Conservation (phyloP, 2,113 vertebrate species). For the Piprites chloris region DNA sequence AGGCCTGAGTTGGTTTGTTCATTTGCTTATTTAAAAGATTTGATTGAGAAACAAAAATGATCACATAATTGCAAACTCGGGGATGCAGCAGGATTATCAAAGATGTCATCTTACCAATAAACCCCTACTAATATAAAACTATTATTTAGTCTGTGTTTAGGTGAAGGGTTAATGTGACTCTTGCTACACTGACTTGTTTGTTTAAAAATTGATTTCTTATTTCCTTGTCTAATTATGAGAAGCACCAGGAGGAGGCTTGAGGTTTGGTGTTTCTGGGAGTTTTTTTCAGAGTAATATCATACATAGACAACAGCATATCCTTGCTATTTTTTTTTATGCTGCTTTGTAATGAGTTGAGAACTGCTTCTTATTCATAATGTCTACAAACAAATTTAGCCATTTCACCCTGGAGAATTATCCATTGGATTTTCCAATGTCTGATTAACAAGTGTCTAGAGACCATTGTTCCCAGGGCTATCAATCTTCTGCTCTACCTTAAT, state of each 20-base stretch:
- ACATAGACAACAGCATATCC: neutral
- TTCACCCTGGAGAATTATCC: constrained; percentile 46
- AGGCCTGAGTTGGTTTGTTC: neutral
- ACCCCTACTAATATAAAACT: neutral
- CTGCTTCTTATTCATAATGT: constrained; percentile 57
- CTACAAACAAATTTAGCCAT: constrained; percentile 64
- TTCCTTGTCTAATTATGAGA: constrained; percentile 9
- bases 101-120: neutral
- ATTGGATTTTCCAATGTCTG: constrained; percentile 53
- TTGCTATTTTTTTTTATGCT: constrained; percentile 19
- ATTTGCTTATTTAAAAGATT: neutral
- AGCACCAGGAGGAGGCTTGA: neutral
- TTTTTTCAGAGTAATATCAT: neutral
- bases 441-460: constrained; percentile 65
- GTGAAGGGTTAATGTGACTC: constrained; percentile 24
- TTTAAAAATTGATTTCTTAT: constrained; percentile 8
- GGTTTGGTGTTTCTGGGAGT: neutral
- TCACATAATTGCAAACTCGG: neutral
- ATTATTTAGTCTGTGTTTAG: constrained; percentile 12
- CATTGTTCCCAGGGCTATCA: constrained; percentile 39
- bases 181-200: neutral
- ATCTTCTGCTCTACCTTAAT: constrained; percentile 40
- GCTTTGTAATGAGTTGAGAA: constrained; percentile 48
- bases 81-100: neutral
- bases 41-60: neutral